Evolutionary conservation across 2,888 invertebrate genomes (phyloP).

Genomic region (Cheilosia soror): DNA sequence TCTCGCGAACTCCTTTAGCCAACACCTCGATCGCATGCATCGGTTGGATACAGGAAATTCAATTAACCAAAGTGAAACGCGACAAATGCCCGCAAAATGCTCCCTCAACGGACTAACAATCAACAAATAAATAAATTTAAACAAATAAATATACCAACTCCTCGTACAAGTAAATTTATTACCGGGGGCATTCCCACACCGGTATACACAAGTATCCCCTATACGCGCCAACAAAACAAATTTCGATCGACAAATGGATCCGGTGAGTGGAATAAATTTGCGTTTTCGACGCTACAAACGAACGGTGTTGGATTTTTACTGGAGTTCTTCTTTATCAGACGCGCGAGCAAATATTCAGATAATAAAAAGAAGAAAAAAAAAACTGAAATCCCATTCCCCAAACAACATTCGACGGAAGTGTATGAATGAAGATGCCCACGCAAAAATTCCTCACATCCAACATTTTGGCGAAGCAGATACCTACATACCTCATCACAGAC

Average conservation of each 20-base stretch:
- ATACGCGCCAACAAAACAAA: background rate
- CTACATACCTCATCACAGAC: background rate
- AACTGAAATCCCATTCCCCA: slow-evolving; percentile 11
- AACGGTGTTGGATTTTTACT: slow-evolving; percentile 1
- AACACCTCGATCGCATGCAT: too few species aligned
- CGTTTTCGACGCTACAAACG: slow-evolving; percentile 2
- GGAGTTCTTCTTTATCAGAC: background rate
- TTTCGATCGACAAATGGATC: slow-evolving; percentile 37
- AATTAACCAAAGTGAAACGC: too few species aligned
- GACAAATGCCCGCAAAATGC: too few species aligned
- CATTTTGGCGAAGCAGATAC: slow-evolving; percentile 29
- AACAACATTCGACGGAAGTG: slow-evolving; percentile 52
- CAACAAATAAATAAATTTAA: too few species aligned
- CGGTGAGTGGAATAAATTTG: slow-evolving; percentile 40
- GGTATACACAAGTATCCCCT: background rate
- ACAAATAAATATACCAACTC: too few species aligned
- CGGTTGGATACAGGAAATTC: too few species aligned
- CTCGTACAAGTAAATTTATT: too few species aligned
- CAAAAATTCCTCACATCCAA: slow-evolving; percentile 35
- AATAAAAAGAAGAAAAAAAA: slow-evolving; percentile 10
- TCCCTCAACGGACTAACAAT: too few species aligned
- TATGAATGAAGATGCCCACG: slow-evolving; percentile 64
- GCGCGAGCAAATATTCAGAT: slow-evolving; percentile 19
- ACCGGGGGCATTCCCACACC: background rate
- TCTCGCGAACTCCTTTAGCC: too few species aligned